Evolutionary conservation across 2,113 vertebrate genomes (phyloP).

Genomic region (Egretta garzetta): DNA sequence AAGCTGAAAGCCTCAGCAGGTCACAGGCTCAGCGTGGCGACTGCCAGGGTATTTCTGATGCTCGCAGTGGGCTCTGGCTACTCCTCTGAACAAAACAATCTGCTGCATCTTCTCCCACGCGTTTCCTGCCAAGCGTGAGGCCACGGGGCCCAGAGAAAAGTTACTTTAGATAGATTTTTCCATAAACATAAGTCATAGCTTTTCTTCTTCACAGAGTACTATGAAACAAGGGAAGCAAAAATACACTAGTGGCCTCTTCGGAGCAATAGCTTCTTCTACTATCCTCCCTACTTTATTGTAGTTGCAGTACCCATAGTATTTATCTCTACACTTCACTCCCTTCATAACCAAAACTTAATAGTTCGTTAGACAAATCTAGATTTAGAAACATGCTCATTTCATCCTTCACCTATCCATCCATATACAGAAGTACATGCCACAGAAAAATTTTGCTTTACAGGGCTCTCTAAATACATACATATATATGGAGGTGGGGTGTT

Average conservation of each 20-base stretch:
- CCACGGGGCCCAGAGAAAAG: background rate
- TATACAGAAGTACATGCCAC: background rate
- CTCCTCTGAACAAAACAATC: background rate
- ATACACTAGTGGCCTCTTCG: background rate
- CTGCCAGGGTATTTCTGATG: background rate
- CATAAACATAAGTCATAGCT: background rate
- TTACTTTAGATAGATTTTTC: background rate
- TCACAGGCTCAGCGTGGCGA: background rate
- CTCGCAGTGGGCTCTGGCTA: background rate
- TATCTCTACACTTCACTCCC: background rate
- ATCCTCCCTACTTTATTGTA: background rate
- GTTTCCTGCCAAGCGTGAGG: conserved; percentile 27
- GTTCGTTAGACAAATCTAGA: background rate
- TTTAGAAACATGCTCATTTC: background rate
- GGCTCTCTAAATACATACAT: background rate
- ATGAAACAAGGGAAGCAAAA: background rate
- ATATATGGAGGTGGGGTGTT: too few species aligned
- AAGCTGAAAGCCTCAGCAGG: background rate
- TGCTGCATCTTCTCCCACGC: conserved; percentile 24
- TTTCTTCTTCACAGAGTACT: background rate
- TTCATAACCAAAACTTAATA: background rate
- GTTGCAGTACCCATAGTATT: background rate
- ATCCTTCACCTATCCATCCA: background rate
- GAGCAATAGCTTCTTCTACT: background rate
- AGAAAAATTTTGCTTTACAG: background rate